These are phyloP conservation scores for Cepaea nemoralis DNA, from an alignment of 1,140 invertebrate species.

Conservation along the genomic window DNA sequence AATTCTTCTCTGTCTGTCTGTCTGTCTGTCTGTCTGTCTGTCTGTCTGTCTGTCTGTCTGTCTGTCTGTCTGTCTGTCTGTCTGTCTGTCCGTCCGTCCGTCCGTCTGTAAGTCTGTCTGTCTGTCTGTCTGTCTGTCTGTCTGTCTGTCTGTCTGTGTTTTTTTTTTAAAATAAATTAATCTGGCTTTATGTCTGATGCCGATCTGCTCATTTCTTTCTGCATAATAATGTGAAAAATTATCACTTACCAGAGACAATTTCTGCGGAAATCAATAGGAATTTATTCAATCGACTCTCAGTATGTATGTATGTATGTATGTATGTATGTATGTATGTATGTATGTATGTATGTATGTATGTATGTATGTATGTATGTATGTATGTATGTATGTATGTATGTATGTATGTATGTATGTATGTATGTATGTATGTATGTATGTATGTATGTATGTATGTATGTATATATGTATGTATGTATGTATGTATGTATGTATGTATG, in stretches of 20 bases:
- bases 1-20: too few species aligned
- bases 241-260: background rate
- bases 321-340: conserved; percentile 47
- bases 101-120: too few species aligned
- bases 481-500: conserved; percentile 25
- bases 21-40: too few species aligned
- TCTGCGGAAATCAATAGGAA: background rate
- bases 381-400: conserved; percentile 44
- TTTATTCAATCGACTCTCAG: too few species aligned
- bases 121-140: too few species aligned
- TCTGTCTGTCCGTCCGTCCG: too few species aligned
- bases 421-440: conserved; percentile 30
- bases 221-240: background rate
- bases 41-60: too few species aligned
- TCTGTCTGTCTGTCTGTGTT: too few species aligned
- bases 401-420: conserved; percentile 36
- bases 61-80: too few species aligned
- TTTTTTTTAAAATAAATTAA: too few species aligned
- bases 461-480: conserved; percentile 25
- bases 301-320: background rate
- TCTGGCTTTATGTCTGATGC: background rate
- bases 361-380: conserved; percentile 46
- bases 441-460: conserved; percentile 24
- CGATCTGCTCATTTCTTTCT: background rate
- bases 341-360: conserved; percentile 50